Percentiles rank a stretch among this genome's conserved stretches.
These are phyloP conservation scores for Carettochelys insculpta DNA, from an alignment of 2,113 vertebrate species.

Conservation along the genomic window DNA sequence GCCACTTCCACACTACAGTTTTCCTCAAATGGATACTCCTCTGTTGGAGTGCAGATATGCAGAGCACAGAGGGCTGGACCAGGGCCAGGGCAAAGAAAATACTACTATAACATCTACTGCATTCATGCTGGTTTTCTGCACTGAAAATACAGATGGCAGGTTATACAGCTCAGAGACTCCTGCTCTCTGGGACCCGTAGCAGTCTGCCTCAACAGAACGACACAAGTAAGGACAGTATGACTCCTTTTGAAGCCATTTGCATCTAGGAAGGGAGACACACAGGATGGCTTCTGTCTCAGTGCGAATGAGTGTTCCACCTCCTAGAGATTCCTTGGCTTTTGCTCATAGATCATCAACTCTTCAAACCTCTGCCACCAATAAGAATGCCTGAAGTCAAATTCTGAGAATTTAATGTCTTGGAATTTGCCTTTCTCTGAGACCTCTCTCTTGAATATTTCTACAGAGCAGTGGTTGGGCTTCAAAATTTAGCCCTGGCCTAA, in stretches of 20 bases:
- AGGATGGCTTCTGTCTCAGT: neutral
- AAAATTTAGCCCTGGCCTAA: neutral
- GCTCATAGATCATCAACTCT: neutral
- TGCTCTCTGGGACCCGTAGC: neutral
- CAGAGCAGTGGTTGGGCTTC: neutral
- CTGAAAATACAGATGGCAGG: conserved; percentile 35
- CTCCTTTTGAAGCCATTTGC: neutral
- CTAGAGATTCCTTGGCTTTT: neutral
- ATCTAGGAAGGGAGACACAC: neutral
- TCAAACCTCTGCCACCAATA: neutral
- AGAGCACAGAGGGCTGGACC: neutral
- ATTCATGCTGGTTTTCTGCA: neutral
- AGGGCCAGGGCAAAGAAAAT: neutral
- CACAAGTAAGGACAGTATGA: neutral
- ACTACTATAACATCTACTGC: neutral
- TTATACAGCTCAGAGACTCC: neutral
- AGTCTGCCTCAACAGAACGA: conserved; percentile 23
- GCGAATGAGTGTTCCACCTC: neutral
- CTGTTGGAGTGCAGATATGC: neutral
- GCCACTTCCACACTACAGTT: neutral
- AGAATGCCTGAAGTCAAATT: neutral
- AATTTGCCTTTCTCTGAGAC: neutral
- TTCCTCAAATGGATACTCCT: neutral
- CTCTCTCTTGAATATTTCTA: neutral
- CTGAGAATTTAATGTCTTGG: neutral